These are phyloP conservation scores for Gallirallus australis DNA, from an alignment of 2,797 vertebrate genomes.

Conservation along the genomic window DNA sequence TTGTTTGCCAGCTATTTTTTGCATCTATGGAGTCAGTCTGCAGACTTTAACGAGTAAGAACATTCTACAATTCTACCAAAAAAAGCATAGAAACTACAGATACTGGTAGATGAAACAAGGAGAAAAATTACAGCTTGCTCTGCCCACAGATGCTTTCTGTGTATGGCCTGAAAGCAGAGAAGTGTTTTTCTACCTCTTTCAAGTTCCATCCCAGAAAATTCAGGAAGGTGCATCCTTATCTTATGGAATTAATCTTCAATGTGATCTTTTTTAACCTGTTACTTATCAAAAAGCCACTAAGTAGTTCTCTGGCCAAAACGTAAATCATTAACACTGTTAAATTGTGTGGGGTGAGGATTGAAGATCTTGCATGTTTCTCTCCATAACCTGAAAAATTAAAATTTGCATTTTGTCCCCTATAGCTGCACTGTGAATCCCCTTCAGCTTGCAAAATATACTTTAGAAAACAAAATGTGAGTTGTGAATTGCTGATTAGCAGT, in stretches of 20 bases:
- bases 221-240: not conserved
- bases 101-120: not conserved
- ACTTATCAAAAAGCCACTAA: slow-evolving; percentile 12
- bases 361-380: not conserved
- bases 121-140: not conserved
- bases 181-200: not conserved
- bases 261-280: not conserved
- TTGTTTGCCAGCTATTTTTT: not conserved
- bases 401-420: not conserved
- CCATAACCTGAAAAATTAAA: not conserved
- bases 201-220: not conserved
- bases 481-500: not conserved
- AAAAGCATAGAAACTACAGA: not conserved
- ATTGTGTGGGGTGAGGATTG: not conserved
- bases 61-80: not conserved
- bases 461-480: not conserved
- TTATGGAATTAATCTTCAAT: not conserved
- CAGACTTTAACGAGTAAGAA: not conserved
- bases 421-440: not conserved
- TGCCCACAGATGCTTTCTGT: not conserved
- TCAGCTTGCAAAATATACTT: not conserved
- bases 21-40: not conserved
- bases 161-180: not conserved
- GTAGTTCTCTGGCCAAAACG: not conserved
- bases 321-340: slow-evolving; percentile 50